Base-by-base conservation (phyloP, 2,797 vertebrate species). In the Orientallactaga sibirica region DNA sequence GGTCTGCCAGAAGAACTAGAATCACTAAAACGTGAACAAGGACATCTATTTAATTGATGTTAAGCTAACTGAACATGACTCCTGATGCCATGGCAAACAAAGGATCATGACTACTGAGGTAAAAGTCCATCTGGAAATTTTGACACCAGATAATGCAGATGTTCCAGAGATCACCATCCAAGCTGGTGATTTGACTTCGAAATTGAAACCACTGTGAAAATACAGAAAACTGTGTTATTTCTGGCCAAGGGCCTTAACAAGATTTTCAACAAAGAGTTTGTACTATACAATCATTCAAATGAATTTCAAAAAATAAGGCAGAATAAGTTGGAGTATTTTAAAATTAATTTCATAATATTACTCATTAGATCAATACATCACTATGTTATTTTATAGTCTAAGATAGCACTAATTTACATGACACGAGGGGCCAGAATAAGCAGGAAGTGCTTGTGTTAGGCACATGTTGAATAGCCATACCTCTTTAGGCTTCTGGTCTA, bases 341-440 rank as follows among this genome's bases (percentile, higher is more conserved):
- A 93, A 96, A 96, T 94, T 93, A 94, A 94, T 95, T 96, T 88
- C 80, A 86, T 94, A 94, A 93, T 90, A 88, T 94, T 93, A 95
- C 90, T 94, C 87, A 95, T 95, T 92, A 96, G 90, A 29, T 86
- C 93, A 67, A 88, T 95, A 92, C 62, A 93, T 95, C 90, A 86
- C 25, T 6, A 68, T 92, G 93, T 93, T 94, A 96, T 70, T 90
- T 96, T 88, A 76, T 66, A 81, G 79, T 68, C 62, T 18, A 12
- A 85, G 68, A 90, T 33, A 58, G 74, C 84, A 79, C 88, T 86
- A 22, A 24, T 87, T 78, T 55, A 27, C 33, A 89, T 70, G 91
- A 70, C 7, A 37, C 3, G 55, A 81, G 92, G 61, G 71, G 78
- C 61, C 76, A 66, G 82, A 25, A 37, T 4, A 75, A 71, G 77